A percentile compares a stretch with the other conserved stretches of the same genome.
These are phyloP conservation scores for Drosophila cracens DNA, from an alignment of 2,888 invertebrate species.

Conservation along the genomic window DNA sequence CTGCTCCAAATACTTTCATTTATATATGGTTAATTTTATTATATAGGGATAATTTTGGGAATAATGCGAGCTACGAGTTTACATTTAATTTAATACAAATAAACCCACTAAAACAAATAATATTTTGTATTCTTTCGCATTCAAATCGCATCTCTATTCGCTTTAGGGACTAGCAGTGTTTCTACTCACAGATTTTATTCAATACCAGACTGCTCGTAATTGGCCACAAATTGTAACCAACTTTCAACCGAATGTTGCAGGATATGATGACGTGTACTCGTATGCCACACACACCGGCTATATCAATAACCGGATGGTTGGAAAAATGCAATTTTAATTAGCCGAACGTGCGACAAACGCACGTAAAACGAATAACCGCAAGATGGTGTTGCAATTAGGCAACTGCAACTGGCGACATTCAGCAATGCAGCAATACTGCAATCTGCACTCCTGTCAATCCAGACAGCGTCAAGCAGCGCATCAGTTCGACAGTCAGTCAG, in stretches of 20 bases:
- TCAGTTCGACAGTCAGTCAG: constrained; percentile 21
- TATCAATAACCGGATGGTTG: constrained; percentile 53
- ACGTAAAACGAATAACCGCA: constrained; percentile 75
- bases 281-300: constrained; percentile 34
- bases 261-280: constrained; percentile 28
- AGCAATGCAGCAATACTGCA: not conserved
- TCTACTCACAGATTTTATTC: not conserved
- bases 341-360: constrained; percentile 73
- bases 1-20: not conserved
- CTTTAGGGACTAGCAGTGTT: not conserved
- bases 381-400: constrained; percentile 77
- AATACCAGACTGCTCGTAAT: constrained; percentile 11
- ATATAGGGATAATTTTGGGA: not conserved
- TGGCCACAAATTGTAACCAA: constrained; percentile 19
- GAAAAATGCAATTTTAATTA: constrained; percentile 78
- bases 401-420: constrained; percentile 24
- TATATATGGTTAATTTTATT: not conserved
- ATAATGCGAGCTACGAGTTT: rapidly evolving
- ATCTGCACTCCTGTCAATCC: constrained; percentile 3
- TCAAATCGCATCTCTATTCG: not conserved
- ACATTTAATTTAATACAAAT: not conserved
- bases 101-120: not conserved
- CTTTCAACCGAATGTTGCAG: not conserved
- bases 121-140: too few species aligned
- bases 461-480: constrained; percentile 11